These are phyloP conservation scores for Anthopleura sola DNA, from an alignment of 64 coral and sea anemone genomes.

Conservation along the genomic window DNA sequence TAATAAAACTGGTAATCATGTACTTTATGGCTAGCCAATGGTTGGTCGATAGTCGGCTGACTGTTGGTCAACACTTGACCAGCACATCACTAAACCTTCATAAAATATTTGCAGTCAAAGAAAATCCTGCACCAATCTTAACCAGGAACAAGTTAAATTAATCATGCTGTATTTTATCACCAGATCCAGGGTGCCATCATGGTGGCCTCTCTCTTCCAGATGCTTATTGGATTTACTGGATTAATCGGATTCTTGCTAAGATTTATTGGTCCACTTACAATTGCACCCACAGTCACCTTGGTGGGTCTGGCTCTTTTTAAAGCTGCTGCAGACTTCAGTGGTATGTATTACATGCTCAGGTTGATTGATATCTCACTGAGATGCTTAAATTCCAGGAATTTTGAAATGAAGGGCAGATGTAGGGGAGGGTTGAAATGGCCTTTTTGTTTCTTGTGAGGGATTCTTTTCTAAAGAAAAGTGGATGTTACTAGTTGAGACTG, in stretches of 20 bases:
- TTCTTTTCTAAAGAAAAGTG: too few species aligned
- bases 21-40: too few species aligned
- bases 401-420: neutral
- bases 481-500: too few species aligned
- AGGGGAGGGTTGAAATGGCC: too few species aligned
- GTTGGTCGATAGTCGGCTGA: too few species aligned
- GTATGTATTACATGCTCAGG: neutral
- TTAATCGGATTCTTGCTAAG: constrained; percentile 70
- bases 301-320: constrained; percentile 77
- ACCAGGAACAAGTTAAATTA: too few species aligned
- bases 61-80: too few species aligned
- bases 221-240: constrained; percentile 77
- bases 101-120: too few species aligned
- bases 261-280: constrained; percentile 82
- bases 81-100: too few species aligned
- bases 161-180: neutral
- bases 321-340: constrained; percentile 45
- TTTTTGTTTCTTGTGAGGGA: too few species aligned
- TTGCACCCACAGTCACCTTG: constrained; percentile 74
- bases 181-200: constrained; percentile 97
- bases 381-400: neutral
- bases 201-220: constrained; percentile 83
- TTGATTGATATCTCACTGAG: neutral
- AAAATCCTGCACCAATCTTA: too few species aligned
- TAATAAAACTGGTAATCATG: too few species aligned